A percentile compares a stretch with the other conserved stretches of the same genome.
These are phyloP conservation scores for Sula dactylatra DNA, from an alignment of 2,113 vertebrate species.

Conservation along the genomic window DNA sequence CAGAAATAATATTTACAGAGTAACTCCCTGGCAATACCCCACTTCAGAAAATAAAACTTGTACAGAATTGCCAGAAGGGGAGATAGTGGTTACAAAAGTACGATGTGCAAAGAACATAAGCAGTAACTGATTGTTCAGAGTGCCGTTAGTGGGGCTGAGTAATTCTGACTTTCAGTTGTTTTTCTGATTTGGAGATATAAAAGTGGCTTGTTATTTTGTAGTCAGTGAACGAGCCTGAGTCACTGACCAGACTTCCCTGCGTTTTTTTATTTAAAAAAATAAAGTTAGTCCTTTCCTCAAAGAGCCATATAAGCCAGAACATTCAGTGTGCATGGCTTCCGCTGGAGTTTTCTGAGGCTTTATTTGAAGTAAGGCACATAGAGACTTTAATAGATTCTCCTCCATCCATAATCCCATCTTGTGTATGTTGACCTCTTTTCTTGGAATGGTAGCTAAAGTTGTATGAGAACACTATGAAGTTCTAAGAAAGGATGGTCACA, in stretches of 20 bases:
- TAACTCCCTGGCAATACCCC: background rate
- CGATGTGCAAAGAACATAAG: background rate
- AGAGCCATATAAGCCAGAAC: background rate
- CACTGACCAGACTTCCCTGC: background rate
- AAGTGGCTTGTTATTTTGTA: background rate
- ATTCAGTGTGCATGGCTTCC: background rate
- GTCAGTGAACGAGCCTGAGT: background rate
- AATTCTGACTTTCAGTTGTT: background rate
- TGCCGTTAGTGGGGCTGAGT: background rate
- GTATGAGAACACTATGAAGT: background rate
- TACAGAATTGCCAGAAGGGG: background rate
- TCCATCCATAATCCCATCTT: background rate
- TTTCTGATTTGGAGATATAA: background rate
- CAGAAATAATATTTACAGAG: slow-evolving; percentile 47
- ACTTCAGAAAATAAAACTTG: slow-evolving; percentile 9
- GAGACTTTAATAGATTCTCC: background rate
- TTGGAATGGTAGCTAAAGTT: background rate
- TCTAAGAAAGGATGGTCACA: background rate
- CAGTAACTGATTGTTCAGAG: background rate
- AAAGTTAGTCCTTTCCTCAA: background rate
- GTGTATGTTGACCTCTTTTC: background rate
- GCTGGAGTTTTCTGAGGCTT: background rate
- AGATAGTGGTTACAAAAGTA: background rate
- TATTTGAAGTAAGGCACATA: background rate
- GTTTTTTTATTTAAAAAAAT: background rate